phyloP scores from a whole-genome alignment of 2,113 vertebrate species.

The Zeus faber region DNA sequence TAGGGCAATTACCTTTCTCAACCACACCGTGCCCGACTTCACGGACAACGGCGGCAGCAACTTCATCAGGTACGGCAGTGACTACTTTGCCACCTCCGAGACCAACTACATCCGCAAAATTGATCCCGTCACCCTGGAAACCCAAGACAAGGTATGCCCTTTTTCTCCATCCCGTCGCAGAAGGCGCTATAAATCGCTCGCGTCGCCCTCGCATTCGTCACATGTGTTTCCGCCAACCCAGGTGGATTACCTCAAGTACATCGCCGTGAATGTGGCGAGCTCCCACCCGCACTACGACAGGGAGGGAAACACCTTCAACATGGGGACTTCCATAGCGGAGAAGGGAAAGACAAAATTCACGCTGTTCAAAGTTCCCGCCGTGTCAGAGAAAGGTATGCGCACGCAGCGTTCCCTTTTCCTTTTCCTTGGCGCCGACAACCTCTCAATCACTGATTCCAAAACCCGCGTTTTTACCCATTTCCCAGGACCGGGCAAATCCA shows the following conservation, averaged over 20 bases:
- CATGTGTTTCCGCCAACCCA: conserved; percentile 43
- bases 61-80: conserved; percentile 88
- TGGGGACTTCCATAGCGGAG: conserved; percentile 89
- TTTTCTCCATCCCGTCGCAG: too few relatives aligned
- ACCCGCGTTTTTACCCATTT: not conserved
- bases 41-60: conserved; percentile 94
- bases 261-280: conserved; percentile 80
- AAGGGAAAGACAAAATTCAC: conserved; percentile 91
- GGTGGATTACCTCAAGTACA: conserved; percentile 88
- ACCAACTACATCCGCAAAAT: conserved; percentile 94
- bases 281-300: conserved; percentile 93
- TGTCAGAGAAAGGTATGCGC: conserved; percentile 68
- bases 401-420: not conserved
- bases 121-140: conserved; percentile 85
- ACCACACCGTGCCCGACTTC: conserved; percentile 92
- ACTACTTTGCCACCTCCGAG: conserved; percentile 88
- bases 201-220: too few relatives aligned
- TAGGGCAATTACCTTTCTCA: conserved; percentile 88
- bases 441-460: not conserved
- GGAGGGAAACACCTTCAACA: conserved; percentile 86
- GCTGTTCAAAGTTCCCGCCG: conserved; percentile 85
- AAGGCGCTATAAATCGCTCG: too few relatives aligned
- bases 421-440: not conserved
- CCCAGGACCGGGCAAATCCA: conserved; percentile 41
- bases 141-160: conserved; percentile 91